Evolutionary conservation across 2,797 vertebrate species (phyloP).

Genomic region (Hybognathus amarus): DNA sequence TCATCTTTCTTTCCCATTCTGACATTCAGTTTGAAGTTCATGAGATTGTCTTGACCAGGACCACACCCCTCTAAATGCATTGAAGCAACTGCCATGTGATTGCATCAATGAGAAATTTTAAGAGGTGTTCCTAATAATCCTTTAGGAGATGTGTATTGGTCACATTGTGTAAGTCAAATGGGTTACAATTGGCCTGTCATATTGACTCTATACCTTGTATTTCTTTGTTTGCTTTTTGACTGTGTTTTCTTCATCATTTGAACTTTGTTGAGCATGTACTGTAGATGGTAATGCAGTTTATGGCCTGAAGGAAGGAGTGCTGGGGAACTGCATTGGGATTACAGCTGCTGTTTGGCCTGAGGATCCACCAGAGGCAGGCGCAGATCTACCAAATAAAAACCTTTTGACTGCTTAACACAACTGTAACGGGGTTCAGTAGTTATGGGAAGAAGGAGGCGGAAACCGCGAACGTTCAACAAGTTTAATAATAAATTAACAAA

Average conservation of each 20-base stretch:
- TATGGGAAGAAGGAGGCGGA: no score
- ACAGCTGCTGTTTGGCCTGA: conserved; percentile 56
- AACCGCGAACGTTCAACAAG: no score
- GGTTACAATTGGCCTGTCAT: not conserved
- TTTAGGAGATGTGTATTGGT: no score
- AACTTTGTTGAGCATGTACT: not conserved
- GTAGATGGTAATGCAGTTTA: conserved; percentile 36
- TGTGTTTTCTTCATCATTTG: conserved; percentile 7
- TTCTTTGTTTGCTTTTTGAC: not conserved
- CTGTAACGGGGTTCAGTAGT: no score
- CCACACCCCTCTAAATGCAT: no score
- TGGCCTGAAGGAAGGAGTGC: conserved; percentile 23
- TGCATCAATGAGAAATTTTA: no score
- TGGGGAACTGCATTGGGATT: conserved; percentile 35
- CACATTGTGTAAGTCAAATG: not conserved
- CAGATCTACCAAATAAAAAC: conserved; percentile 37
- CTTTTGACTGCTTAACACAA: conserved; percentile 35
- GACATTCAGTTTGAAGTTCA: no score
- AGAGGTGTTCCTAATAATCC: no score
- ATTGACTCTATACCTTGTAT: not conserved
- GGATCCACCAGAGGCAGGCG: conserved; percentile 57
- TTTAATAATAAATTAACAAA: no score
- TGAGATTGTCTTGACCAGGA: no score
- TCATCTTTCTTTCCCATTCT: no score
- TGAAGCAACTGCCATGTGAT: no score